A percentile compares a stretch with the other conserved stretches of the same genome.
phyloP scores from a whole-genome alignment of 2,888 invertebrate species.

The Seira sanloemensis region DNA sequence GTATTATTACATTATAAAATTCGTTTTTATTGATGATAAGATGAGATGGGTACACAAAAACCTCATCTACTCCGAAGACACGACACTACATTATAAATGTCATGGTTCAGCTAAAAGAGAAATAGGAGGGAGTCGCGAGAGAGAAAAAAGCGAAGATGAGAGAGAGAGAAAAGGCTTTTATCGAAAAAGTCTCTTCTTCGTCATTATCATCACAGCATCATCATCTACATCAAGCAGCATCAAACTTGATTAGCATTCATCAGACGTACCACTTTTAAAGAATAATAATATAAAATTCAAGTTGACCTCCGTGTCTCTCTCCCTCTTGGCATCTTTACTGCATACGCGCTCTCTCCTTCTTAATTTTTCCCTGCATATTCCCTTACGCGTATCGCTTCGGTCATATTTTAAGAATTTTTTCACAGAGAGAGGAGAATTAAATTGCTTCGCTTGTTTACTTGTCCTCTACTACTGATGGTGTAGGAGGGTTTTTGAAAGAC shows the following conservation, averaged over 20 bases:
- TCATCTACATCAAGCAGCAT: conserved; percentile 28
- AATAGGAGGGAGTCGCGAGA: neutral
- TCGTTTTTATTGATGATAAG: neutral
- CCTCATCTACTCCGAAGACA: neutral
- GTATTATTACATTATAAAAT: neutral
- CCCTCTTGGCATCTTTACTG: conserved; percentile 38
- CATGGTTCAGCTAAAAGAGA: conserved; percentile 27
- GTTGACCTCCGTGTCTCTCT: conserved; percentile 67
- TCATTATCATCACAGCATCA: conserved; percentile 43
- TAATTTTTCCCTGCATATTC: conserved; percentile 21
- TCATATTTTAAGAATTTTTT: neutral
- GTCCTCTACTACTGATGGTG: conserved; percentile 14
- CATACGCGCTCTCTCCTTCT: conserved; percentile 11
- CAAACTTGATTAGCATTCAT: conserved; percentile 71
- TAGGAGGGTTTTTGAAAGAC: conserved; percentile 42
- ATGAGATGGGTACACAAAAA: neutral
- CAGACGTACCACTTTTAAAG: conserved; percentile 67
- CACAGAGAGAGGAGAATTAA: neutral
- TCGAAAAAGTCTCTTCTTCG: conserved; percentile 29
- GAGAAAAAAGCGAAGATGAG: conserved; percentile 9
- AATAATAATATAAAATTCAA: conserved; percentile 65
- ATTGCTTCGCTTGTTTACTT: neutral
- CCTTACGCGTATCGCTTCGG: no score
- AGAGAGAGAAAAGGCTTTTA: conserved; percentile 28
- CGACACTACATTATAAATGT: conserved; percentile 16